Evolutionary conservation across 2,888 invertebrate genomes (phyloP).

Genomic region (Rhamphomyia laevipes): DNA sequence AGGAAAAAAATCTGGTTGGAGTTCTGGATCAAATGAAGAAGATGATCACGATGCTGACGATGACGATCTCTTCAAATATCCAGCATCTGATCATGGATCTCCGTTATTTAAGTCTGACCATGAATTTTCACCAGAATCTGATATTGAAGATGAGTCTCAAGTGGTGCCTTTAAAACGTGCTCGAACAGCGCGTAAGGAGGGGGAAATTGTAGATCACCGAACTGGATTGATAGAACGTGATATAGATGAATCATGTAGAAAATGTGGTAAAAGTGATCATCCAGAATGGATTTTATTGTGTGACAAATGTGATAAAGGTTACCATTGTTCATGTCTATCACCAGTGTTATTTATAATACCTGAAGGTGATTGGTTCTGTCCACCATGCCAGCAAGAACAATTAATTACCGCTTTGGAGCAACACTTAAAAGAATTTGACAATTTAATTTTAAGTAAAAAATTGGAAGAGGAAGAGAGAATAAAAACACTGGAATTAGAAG

Average conservation of each 20-base stretch:
- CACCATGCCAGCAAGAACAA: slow-evolving; percentile 89
- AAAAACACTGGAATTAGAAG: slow-evolving; percentile 25
- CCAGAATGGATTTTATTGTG: slow-evolving; percentile 96
- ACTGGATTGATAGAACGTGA: slow-evolving; percentile 25
- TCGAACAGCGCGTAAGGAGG: slow-evolving; percentile 66
- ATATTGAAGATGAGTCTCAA: slow-evolving; percentile 53
- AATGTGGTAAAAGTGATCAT: slow-evolving; percentile 83
- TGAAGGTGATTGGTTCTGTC: slow-evolving; percentile 97
- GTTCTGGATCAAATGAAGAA: slow-evolving; percentile 36
- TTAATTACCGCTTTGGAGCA: slow-evolving; percentile 57
- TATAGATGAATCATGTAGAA: slow-evolving; percentile 63
- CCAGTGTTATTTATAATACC: slow-evolving; percentile 90
- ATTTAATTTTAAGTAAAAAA: slow-evolving; percentile 45
- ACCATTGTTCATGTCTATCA: slow-evolving; percentile 90
- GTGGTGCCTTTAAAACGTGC: slow-evolving; percentile 66
- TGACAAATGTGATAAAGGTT: slow-evolving; percentile 92
- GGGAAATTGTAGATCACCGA: slow-evolving; percentile 50
- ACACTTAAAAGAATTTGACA: slow-evolving; percentile 65
- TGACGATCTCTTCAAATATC: slow-evolving; percentile 38
- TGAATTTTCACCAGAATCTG: slow-evolving; percentile 87
- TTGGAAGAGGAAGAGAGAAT: slow-evolving; percentile 22
- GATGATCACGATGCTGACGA: slow-evolving; percentile 39
- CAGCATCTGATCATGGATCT: slow-evolving; percentile 40
- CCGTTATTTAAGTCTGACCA: slow-evolving; percentile 71
- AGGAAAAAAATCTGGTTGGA: slow-evolving; percentile 34